Conservation (phyloP, 2,888 invertebrate genomes). For the Leptothorax acervorum region DNA sequence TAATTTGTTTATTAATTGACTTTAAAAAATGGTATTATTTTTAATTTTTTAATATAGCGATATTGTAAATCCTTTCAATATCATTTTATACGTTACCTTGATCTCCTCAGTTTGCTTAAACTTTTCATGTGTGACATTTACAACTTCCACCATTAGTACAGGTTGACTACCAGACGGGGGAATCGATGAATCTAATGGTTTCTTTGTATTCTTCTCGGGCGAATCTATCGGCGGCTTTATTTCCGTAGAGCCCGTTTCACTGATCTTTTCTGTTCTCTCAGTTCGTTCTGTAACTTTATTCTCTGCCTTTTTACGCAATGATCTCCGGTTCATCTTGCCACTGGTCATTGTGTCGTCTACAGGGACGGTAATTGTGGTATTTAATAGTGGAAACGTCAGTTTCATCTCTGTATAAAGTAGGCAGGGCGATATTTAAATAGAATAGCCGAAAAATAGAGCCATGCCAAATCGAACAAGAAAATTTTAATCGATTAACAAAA, state of each 20-base stretch:
- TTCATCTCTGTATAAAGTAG: constrained; percentile 88
- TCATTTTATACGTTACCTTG: constrained; percentile 87
- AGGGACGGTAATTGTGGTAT: constrained; percentile 93
- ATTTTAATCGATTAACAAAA: background rate
- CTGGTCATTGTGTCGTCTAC: constrained; percentile 91
- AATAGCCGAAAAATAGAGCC: constrained; percentile 16
- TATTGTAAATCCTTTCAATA: background rate
- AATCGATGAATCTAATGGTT: constrained; percentile 42
- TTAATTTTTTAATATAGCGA: background rate
- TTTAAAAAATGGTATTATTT: background rate
- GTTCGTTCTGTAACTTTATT: constrained; percentile 60
- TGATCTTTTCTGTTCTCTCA: constrained; percentile 67
- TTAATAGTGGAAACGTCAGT: constrained; percentile 94
- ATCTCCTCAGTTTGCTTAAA: constrained; percentile 97
- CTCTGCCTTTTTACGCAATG: constrained; percentile 77
- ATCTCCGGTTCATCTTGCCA: constrained; percentile 80
- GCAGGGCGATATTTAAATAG: constrained; percentile 48
- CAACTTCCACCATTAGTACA: constrained; percentile 97
- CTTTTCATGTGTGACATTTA: constrained; percentile 95
- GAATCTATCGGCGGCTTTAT: constrained; percentile 61
- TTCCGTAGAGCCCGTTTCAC: constrained; percentile 64
- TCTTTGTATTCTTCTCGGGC: constrained; percentile 63
- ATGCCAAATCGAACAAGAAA: background rate
- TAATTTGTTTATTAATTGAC: background rate
- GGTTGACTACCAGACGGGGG: constrained; percentile 83